phyloP scores from a whole-genome alignment of 2,888 invertebrate species.

The Cheilosia vulpina region DNA sequence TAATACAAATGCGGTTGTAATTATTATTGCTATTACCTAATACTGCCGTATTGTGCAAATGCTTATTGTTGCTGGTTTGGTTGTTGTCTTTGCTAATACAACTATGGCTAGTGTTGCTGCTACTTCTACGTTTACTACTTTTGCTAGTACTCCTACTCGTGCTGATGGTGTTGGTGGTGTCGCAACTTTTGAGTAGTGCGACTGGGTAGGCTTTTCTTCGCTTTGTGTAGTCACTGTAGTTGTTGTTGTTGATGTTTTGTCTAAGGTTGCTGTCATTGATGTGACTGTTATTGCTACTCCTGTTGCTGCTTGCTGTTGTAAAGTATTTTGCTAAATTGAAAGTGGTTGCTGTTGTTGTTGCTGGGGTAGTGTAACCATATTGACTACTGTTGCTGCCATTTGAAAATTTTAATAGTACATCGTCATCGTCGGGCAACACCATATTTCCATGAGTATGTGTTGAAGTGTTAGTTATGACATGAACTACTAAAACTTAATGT shows the following conservation, averaged over 20 bases:
- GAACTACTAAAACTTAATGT: conserved; percentile 40
- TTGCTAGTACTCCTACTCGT: conserved; percentile 55
- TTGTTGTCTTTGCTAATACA: conserved; percentile 59
- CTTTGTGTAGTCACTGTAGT: conserved; percentile 71
- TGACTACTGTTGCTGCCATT: conserved; percentile 52
- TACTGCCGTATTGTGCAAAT: conserved; percentile 69
- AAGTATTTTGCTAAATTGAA: conserved; percentile 36
- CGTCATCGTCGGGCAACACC: conserved; percentile 74
- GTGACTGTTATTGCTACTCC: conserved; percentile 46
- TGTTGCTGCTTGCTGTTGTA: conserved; percentile 53
- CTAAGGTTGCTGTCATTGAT: conserved; percentile 54
- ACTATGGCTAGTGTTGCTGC: conserved; percentile 70
- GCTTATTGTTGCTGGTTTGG: conserved; percentile 66
- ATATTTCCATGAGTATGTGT: conserved; percentile 73
- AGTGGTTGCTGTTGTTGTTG: conserved; percentile 22
- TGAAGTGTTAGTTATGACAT: conserved; percentile 67
- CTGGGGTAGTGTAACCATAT: conserved; percentile 51
- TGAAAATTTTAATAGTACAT: conserved; percentile 65
- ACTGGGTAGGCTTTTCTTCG: conserved; percentile 60
- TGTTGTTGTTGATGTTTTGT: conserved; percentile 70
- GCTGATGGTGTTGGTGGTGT: conserved; percentile 54
- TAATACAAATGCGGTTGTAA: conserved; percentile 61
- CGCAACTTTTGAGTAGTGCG: conserved; percentile 18
- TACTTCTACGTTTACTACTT: conserved; percentile 62
- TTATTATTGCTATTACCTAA: conserved; percentile 68